Evolutionary conservation across 2,888 invertebrate species (phyloP).

Genomic region (Phortica okadai): DNA sequence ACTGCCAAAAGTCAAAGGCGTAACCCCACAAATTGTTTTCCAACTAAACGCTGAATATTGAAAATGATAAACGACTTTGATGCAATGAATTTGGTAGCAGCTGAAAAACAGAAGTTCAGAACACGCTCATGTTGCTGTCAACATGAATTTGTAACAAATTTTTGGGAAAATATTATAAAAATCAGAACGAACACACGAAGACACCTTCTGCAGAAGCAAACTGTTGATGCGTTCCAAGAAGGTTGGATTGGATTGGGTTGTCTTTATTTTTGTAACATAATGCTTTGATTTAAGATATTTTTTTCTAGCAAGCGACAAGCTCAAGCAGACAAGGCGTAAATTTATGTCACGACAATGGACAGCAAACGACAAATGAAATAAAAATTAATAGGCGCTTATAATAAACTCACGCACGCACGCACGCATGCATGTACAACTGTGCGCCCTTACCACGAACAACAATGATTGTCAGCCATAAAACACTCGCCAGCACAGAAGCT

Average conservation of each 20-base stretch:
- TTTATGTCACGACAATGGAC: constrained; percentile 10
- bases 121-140: constrained; percentile 6
- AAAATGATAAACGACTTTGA: neutral
- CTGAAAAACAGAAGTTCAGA: constrained; percentile 13
- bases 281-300: constrained; percentile 12
- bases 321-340: constrained; percentile 13
- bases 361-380: constrained; percentile 37
- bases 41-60: neutral
- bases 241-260: neutral
- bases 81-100: neutral
- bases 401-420: constrained; percentile 7
- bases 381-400: constrained; percentile 37
- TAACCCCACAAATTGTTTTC: too few species aligned
- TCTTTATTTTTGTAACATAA: neutral
- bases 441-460: neutral
- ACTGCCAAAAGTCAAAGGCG: too few species aligned
- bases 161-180: neutral
- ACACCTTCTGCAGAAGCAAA: neutral
- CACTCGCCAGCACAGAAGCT: constrained; percentile 12
- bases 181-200: neutral
- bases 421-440: neutral
- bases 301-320: neutral
- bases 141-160: constrained; percentile 5
- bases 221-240: neutral
- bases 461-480: neutral